Evolutionary conservation across 2,797 vertebrate species (phyloP).

Genomic region (Perodicticus potto): DNA sequence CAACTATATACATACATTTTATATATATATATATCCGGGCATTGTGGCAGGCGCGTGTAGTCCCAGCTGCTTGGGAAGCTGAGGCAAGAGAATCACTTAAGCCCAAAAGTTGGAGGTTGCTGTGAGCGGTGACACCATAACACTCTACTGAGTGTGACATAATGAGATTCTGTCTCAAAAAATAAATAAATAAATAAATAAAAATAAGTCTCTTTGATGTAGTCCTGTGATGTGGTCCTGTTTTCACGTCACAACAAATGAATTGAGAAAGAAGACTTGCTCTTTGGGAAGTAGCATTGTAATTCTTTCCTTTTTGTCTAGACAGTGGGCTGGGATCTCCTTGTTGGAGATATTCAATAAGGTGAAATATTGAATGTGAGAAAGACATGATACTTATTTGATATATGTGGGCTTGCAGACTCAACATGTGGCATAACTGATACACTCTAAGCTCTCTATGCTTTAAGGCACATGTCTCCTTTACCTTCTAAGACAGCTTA

Average conservation of each 20-base stretch:
- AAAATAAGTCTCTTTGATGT: too few species aligned
- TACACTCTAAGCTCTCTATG: not conserved
- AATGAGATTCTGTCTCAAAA: too few species aligned
- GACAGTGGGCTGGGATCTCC: not conserved
- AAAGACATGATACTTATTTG: not conserved
- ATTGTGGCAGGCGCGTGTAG: too few species aligned
- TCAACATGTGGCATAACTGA: not conserved
- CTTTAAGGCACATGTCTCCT: not conserved
- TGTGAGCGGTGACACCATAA: too few species aligned
- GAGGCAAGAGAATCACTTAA: too few species aligned
- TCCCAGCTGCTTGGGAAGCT: too few species aligned
- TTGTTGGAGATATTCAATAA: not conserved
- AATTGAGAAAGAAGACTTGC: slow-evolving; percentile 43
- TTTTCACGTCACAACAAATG: slow-evolving; percentile 61
- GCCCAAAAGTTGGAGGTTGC: too few species aligned
- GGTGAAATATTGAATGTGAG: not conserved
- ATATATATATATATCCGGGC: too few species aligned
- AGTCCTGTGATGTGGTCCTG: too few species aligned
- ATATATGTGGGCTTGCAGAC: not conserved
- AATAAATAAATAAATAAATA: too few species aligned
- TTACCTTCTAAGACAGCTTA: not conserved
- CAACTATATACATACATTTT: too few species aligned
- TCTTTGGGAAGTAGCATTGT: slow-evolving; percentile 28
- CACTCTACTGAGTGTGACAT: too few species aligned
- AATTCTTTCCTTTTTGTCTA: slow-evolving; percentile 10